Base-by-base conservation (phyloP, 1,140 invertebrate species). In the Dermatophagoides farinae region DNA sequence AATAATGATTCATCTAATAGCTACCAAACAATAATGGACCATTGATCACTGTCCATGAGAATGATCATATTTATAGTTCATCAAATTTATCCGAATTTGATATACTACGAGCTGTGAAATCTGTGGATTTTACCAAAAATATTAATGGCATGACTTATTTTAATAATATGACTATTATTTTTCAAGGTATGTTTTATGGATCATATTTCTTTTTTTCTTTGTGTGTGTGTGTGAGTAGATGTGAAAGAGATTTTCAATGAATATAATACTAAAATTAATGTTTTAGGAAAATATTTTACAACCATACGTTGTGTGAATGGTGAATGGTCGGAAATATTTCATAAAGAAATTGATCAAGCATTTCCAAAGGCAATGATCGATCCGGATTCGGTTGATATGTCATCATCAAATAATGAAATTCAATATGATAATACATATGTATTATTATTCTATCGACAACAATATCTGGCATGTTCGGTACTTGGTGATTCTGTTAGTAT, bases 401-500 rank as follows among this genome's bases (percentile, higher is more conserved):
- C 20, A 16, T 22, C 52, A 14, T n/a, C 14, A 5, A 38, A 49
- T 14, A 60, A 14, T 20, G n/a, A 14, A 10, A 16, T n/a, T 31
- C 23, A 20, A 39, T 11, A 38, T 9, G 46, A 50, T 23, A 20
- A 38, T 11, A 44, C 58, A 1, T 12, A 11, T 38, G n/a, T 60
- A 9, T 49, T 23, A 16, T 9, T 60, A 12, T 60, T 60, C 44
- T 37, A 50, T 23, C 8, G 43, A 1, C 16, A 60, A 18, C 10
- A 49, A n/a, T 60, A n/a, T 22, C 52, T 31, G 20, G 25, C 11
- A 22, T 60, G 58, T 22, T 14, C 18, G 8, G 38, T 60, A 18
- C 16, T 18, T 16, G 58, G 58, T 18, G 22, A 40, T 60, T 44
- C 47, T 46, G 58, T 60, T 50, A 49, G 39, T 58, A 31, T 52